These are phyloP conservation scores for Rhinophrynus dorsalis DNA, from an alignment of 2,797 vertebrate species.

Conservation along the genomic window DNA sequence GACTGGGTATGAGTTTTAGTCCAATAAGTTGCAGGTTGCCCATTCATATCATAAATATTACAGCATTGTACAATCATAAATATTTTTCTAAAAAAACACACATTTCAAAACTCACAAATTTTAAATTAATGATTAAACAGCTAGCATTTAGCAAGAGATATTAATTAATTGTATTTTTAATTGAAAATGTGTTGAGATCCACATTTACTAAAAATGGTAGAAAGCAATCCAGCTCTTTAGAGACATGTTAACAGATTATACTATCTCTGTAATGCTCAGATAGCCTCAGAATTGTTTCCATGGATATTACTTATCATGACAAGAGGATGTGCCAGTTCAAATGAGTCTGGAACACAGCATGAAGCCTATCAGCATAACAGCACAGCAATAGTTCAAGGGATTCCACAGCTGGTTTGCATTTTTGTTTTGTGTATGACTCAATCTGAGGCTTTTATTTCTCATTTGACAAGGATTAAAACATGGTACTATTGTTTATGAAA, in stretches of 20 bases:
- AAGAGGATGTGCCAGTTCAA: constrained; percentile 1
- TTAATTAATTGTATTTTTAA: not conserved
- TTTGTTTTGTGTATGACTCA: not conserved
- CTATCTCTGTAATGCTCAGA: not conserved
- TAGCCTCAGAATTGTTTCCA: constrained; percentile 32
- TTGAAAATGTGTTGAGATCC: not conserved
- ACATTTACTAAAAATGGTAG: constrained; percentile 10
- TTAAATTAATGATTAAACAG: no score
- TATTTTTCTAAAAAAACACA: no score
- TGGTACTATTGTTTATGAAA: not conserved
- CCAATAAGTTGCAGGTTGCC: no score
- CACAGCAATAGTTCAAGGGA: not conserved
- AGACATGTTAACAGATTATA: constrained; percentile 11
- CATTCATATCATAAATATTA: no score
- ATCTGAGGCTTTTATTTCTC: not conserved
- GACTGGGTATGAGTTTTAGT: no score
- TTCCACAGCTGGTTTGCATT: not conserved
- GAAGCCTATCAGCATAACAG: constrained; percentile 4
- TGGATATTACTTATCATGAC: constrained; percentile 35
- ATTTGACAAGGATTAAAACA: not conserved
- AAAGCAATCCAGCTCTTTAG: constrained; percentile 4
- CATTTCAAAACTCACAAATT: no score
- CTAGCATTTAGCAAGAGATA: no score
- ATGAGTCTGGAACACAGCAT: not conserved
- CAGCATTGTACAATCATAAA: no score